Conservation (phyloP, 2,113 vertebrate genomes). For the Ciconia maguari region DNA sequence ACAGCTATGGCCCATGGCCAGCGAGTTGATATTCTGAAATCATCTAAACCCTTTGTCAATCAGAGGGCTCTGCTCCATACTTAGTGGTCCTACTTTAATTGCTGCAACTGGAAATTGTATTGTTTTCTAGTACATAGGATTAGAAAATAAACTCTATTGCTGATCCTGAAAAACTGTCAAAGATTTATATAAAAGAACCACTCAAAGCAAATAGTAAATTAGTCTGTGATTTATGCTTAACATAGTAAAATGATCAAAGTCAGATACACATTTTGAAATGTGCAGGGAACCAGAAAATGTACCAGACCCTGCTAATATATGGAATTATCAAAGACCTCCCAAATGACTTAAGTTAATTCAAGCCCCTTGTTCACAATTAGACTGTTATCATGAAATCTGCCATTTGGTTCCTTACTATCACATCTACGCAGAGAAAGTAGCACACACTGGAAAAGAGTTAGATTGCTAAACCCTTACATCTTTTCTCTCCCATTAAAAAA, state of each 20-base stretch:
- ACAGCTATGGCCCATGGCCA: neutral
- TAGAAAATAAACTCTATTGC: slow-evolving; percentile 21
- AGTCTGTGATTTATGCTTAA: slow-evolving; percentile 59
- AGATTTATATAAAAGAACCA: slow-evolving; percentile 9
- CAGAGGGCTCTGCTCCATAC: neutral
- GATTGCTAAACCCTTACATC: slow-evolving; percentile 54
- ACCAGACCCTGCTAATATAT: slow-evolving; percentile 37
- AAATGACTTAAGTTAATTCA: slow-evolving; percentile 61
- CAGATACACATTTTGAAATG: slow-evolving; percentile 39
- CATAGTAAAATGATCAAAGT: slow-evolving; percentile 62
- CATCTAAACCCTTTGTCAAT: neutral
- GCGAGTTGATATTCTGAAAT: neutral
- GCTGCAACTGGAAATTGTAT: neutral
- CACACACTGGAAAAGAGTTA: slow-evolving; percentile 10
- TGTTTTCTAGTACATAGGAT: neutral
- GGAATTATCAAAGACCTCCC: slow-evolving; percentile 68
- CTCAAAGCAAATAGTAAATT: slow-evolving; percentile 65
- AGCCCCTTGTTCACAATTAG: slow-evolving; percentile 62
- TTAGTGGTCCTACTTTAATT: neutral
- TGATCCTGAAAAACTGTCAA: slow-evolving; percentile 35
- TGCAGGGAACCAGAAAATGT: slow-evolving; percentile 42
- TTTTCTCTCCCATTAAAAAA: neutral
- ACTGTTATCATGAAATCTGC: slow-evolving; percentile 46
- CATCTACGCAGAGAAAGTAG: slow-evolving; percentile 32
- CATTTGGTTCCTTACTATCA: slow-evolving; percentile 23